Percentiles rank a stretch among this genome's conserved stretches.
These are phyloP conservation scores for Temnothorax ravouxi DNA, from an alignment of 2,888 invertebrate species.

Conservation along the genomic window DNA sequence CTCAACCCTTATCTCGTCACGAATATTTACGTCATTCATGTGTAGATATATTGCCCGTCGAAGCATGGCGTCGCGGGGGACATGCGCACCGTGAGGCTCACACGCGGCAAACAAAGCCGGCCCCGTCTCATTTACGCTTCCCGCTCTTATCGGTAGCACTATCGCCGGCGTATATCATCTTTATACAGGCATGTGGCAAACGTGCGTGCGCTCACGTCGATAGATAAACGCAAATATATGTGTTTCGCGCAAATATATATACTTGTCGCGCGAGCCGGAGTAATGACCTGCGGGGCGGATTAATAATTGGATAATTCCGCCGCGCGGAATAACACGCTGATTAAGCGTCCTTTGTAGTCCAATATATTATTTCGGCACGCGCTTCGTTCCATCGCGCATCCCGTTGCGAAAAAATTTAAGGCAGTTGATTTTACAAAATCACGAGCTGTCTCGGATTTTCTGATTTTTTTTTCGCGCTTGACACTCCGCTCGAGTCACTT, in stretches of 20 bases:
- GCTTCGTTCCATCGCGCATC: background rate
- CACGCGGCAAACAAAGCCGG: conserved; percentile 19
- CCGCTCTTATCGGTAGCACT: conserved; percentile 30
- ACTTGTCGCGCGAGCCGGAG: background rate
- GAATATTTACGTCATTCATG: conserved; percentile 68
- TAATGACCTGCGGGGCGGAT: conserved; percentile 22
- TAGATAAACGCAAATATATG: conserved; percentile 38
- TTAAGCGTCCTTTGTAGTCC: background rate
- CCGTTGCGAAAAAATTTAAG: background rate
- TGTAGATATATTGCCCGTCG: background rate
- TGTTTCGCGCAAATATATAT: conserved; percentile 13
- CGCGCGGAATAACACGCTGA: background rate
- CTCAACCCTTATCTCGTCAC: conserved; percentile 52
- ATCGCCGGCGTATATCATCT: conserved; percentile 27
- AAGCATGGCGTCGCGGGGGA: background rate
- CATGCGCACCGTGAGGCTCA: background rate
- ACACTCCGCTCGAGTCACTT: background rate
- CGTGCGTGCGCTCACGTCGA: background rate
- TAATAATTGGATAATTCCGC: conserved; percentile 9
- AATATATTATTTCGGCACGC: background rate
- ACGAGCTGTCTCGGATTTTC: background rate
- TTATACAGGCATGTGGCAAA: background rate
- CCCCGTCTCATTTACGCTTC: background rate
- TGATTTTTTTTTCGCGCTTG: background rate
- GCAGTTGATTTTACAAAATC: background rate